Evolutionary conservation across 2,797 vertebrate genomes (phyloP).

Genomic region (Austrolebias charrua): DNA sequence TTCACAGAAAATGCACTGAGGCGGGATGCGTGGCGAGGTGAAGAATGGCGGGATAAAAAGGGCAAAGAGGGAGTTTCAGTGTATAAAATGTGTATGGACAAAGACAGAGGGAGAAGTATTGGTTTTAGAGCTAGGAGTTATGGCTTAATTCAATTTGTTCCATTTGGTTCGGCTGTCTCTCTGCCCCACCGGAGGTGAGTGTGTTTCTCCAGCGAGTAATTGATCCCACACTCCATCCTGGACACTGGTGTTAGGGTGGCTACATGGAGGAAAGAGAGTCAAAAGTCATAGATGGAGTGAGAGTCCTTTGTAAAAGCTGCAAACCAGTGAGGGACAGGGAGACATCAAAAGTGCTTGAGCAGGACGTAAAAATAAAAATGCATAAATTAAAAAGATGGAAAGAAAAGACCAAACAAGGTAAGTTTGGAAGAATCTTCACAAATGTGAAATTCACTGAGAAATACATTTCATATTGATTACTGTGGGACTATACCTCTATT

Average conservation of each 20-base stretch:
- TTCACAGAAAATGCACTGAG: constrained; percentile 17
- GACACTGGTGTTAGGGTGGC: constrained; percentile 35
- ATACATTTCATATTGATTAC: too few species aligned
- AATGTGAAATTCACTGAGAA: not conserved
- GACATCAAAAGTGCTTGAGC: constrained; percentile 1
- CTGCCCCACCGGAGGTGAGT: constrained; percentile 71
- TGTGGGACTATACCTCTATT: too few species aligned
- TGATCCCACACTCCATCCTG: constrained; percentile 64
- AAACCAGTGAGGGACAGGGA: not conserved
- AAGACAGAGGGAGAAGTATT: constrained; percentile 32
- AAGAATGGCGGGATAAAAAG: constrained; percentile 12
- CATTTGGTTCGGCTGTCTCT: constrained; percentile 72
- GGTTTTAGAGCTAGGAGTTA: constrained; percentile 64
- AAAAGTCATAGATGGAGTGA: constrained; percentile 31
- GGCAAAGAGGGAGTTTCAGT: constrained; percentile 38
- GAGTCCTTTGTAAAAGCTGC: constrained; percentile 15
- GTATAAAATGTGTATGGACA: constrained; percentile 33
- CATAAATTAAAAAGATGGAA: not conserved
- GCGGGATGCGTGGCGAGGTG: not conserved
- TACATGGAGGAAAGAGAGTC: constrained; percentile 43
- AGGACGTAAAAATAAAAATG: constrained; percentile 5
- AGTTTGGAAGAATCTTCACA: not conserved
- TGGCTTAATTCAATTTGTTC: constrained; percentile 79
- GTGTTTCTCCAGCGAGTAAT: constrained; percentile 70
- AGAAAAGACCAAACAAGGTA: not conserved